A percentile compares a stretch with the other conserved stretches of the same genome.
Evolutionary conservation across 1,140 invertebrate species (phyloP).

Genomic region (Lepidotrigona ventralis): DNA sequence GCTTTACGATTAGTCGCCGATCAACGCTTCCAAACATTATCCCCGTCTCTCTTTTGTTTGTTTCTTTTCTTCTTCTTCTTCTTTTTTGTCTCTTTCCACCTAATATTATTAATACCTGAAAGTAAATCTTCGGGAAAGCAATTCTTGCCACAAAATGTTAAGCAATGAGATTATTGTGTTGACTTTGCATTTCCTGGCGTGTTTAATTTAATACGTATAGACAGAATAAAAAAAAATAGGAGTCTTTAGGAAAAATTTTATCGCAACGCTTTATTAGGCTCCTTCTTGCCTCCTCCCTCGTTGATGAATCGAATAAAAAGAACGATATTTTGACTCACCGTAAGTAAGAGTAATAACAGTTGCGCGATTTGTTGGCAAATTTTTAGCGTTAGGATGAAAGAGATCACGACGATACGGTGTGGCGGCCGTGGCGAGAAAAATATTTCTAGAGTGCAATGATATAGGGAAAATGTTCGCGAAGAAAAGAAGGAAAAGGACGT

Average conservation of each 20-base stretch:
- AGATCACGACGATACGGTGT: background rate
- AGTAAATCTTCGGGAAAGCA: background rate
- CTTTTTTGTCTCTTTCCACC: no score
- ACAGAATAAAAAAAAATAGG: no score
- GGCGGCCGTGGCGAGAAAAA: background rate
- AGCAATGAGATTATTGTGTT: no score
- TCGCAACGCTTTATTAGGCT: no score
- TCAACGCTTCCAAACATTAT: conserved; percentile 43
- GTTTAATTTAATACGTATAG: no score
- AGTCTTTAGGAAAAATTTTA: no score
- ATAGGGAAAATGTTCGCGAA: background rate
- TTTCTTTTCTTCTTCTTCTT: background rate
- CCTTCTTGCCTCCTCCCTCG: no score
- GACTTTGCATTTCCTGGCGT: no score
- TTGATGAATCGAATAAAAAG: background rate
- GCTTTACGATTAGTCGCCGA: conserved; percentile 59
- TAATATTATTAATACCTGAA: background rate
- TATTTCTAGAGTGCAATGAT: conserved; percentile 17
- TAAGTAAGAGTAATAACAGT: no score
- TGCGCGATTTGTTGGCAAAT: background rate
- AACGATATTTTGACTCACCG: background rate
- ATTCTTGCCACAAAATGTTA: no score
- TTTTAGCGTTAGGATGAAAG: background rate
- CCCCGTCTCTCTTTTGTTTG: conserved; percentile 19
- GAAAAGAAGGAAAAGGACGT: conserved; percentile 5